Evolutionary conservation across 2,797 vertebrate genomes (phyloP), one percentile per base, ranked within the genome.

Genomic region (Atherinosoma microstoma): DNA sequence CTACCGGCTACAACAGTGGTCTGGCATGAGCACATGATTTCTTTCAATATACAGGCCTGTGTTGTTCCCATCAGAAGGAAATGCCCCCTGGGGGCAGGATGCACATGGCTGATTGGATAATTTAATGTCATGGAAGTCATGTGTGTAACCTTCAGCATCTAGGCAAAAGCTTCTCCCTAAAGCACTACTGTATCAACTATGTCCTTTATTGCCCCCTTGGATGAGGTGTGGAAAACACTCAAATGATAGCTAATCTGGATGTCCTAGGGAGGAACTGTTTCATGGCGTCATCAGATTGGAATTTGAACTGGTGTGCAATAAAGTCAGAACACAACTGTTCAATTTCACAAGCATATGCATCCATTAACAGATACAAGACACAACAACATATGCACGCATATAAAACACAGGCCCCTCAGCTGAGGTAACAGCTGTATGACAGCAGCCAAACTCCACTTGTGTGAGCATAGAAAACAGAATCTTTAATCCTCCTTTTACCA

Each of bases 51-150:
- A 82, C 76, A 91, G 66, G 67, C 76, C 64, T 70, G 73, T 79
- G 72, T 87, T 89, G 87, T 91, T 84, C 67, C 74, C 72, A 62
- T 76, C 47, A 73, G 53, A 86, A 74, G 64, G 29, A 8, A 74
- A 71, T 35, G 13, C 63, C 49, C 64, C 76, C 75, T 47, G 42
- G 18, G 65, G 74, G 54, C 42, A 42, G 57, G 4, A 49, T 36
- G 73, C 47, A 83, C 69, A 42, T 70, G 75, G 45, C 58, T 74
- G 35, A 63, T 59, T 82, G 64, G 62, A 76, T 86, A 80, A 88
- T 79, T 68, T 75, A 84, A 81, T 82, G 73, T 77, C 82, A 82
- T 76, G 79, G 80, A 82, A 75, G 85, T 89, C 83, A 81, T 86
- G 87, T 79, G 89, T 81, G 69, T 76, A 74, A 84, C 79, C 79